These are phyloP conservation scores for Intellagama lesueurii DNA, from an alignment of 2,797 vertebrate species.

Conservation along the genomic window DNA sequence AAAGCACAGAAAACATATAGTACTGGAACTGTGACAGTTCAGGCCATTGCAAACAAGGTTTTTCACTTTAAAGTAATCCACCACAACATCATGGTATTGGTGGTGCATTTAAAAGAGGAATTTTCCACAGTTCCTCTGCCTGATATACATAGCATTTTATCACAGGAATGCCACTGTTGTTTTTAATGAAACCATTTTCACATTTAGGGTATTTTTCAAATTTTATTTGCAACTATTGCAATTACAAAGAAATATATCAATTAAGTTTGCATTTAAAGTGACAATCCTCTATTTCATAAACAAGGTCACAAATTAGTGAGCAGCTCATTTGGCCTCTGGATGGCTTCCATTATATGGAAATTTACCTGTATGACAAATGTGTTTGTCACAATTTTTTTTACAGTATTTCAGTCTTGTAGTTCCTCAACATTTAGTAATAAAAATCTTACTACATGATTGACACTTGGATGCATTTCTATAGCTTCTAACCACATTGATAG, in stretches of 20 bases:
- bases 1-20: too few relatives aligned
- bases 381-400: slow-evolving; percentile 40
- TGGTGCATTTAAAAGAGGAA: too few relatives aligned
- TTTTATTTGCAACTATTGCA: slow-evolving; percentile 96
- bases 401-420: slow-evolving; percentile 40
- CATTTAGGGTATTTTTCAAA: slow-evolving; percentile 69
- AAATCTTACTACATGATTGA: slow-evolving; percentile 58
- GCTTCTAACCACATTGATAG: slow-evolving; percentile 34
- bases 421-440: slow-evolving; percentile 53
- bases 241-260: slow-evolving; percentile 91
- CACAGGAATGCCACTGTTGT: slow-evolving; percentile 13
- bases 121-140: too few relatives aligned
- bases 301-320: slow-evolving; percentile 69
- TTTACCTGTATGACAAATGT: slow-evolving; percentile 46
- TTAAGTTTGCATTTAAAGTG: slow-evolving; percentile 89
- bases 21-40: too few relatives aligned
- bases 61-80: too few relatives aligned
- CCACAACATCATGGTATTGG: too few relatives aligned
- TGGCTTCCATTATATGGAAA: slow-evolving; percentile 54
- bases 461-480: slow-evolving; percentile 36
- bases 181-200: slow-evolving; percentile 66
- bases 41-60: too few relatives aligned
- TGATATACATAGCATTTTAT: background rate
- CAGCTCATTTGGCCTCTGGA: slow-evolving; percentile 62
- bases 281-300: slow-evolving; percentile 85